phyloP scores from a whole-genome alignment of 2,113 vertebrate genomes.

The Paratilapia polleni region DNA sequence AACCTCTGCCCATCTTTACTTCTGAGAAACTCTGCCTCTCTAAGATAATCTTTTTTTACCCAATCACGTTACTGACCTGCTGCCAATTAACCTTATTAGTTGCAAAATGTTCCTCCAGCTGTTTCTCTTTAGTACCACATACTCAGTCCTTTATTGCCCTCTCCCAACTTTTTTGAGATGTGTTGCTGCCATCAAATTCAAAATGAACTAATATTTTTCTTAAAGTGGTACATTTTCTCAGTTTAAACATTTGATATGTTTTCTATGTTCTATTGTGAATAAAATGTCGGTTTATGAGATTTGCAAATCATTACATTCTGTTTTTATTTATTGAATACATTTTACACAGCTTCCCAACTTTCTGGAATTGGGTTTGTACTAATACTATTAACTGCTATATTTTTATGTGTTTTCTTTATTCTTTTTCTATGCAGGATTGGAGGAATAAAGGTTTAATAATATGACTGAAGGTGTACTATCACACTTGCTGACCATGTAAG shows the following conservation, averaged over 20 bases:
- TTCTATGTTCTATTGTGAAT: neutral
- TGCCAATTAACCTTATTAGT: neutral
- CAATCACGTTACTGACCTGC: too few species aligned
- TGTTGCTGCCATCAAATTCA: neutral
- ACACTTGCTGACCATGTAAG: conserved; percentile 80
- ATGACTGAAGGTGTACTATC: neutral
- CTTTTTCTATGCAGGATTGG: neutral
- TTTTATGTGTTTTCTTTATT: neutral
- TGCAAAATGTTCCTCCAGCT: too few species aligned
- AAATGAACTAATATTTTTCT: neutral
- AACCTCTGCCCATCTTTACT: too few species aligned
- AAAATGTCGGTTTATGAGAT: neutral
- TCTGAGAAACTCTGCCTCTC: too few species aligned
- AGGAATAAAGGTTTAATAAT: neutral
- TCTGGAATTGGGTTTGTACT: neutral
- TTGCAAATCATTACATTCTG: neutral
- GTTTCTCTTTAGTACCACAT: neutral
- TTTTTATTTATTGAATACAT: neutral
- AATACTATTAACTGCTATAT: neutral
- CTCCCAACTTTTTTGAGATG: neutral
- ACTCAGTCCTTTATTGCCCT: neutral
- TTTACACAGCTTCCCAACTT: neutral
- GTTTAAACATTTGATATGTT: neutral
- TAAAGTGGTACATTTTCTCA: neutral
- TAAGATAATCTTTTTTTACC: too few species aligned